These are phyloP conservation scores for Crepidodera aurea DNA, from an alignment of 2,888 invertebrate species.

Conservation along the genomic window DNA sequence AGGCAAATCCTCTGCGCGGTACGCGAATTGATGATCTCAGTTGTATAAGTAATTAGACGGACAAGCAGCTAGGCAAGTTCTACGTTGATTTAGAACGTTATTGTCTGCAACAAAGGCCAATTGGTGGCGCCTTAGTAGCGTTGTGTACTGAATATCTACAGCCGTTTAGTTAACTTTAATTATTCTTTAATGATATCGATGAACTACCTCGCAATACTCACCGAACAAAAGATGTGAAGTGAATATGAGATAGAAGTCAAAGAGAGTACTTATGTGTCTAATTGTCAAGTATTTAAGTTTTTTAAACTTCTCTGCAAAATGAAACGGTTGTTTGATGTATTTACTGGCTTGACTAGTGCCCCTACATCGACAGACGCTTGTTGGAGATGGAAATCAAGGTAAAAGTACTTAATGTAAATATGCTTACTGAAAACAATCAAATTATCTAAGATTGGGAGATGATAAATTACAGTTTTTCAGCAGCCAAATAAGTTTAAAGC, in stretches of 20 bases:
- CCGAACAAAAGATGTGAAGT: background rate
- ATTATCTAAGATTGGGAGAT: too few relatives aligned
- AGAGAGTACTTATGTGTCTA: too few relatives aligned
- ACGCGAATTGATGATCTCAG: slow-evolving; percentile 29
- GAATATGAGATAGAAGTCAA: background rate
- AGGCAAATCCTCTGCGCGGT: background rate
- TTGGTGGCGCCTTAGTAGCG: slow-evolving; percentile 33
- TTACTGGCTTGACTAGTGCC: too few relatives aligned
- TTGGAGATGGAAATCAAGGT: too few relatives aligned
- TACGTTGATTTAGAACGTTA: slow-evolving; percentile 48
- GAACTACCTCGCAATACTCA: slow-evolving; percentile 30
- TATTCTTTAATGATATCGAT: slow-evolving; percentile 49
- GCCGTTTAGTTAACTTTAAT: slow-evolving; percentile 42
- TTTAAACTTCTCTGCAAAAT: too few relatives aligned
- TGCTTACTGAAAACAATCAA: too few relatives aligned
- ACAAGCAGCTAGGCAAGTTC: slow-evolving; percentile 43
- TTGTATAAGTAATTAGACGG: slow-evolving; percentile 43
- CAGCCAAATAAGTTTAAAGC: too few relatives aligned
- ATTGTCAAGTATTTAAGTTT: too few relatives aligned
- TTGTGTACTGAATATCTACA: slow-evolving; percentile 46
- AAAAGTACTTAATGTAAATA: too few relatives aligned
- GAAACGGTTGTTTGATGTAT: too few relatives aligned
- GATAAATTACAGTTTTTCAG: too few relatives aligned
- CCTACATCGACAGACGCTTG: too few relatives aligned
- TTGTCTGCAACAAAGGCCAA: slow-evolving; percentile 45